phyloP scores from a whole-genome alignment of 2,113 vertebrate genomes.

The Vimba vimba region DNA sequence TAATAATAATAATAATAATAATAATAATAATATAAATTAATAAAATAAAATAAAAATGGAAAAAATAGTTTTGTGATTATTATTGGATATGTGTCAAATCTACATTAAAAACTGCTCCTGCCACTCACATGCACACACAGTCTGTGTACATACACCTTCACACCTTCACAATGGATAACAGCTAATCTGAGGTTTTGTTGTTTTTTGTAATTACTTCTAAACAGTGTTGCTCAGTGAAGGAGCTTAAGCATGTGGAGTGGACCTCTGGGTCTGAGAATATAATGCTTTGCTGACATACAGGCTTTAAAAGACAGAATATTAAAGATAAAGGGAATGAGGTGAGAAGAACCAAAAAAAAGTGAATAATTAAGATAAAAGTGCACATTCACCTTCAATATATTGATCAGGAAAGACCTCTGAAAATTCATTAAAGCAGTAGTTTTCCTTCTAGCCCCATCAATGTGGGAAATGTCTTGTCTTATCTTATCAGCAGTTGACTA shows the following conservation, averaged over 20 bases:
- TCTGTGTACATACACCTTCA: background rate
- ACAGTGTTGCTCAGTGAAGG: slow-evolving; percentile 46
- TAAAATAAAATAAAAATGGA: too few relatives aligned
- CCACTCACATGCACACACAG: background rate
- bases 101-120: background rate
- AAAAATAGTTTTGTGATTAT: background rate
- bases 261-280: slow-evolving; percentile 40
- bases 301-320: slow-evolving; percentile 43
- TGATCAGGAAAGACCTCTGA: slow-evolving; percentile 9
- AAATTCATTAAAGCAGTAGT: slow-evolving; percentile 17
- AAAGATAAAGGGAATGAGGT: slow-evolving; percentile 24
- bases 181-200: slow-evolving; percentile 54
- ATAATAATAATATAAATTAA: too few relatives aligned
- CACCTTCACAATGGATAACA: slow-evolving; percentile 33
- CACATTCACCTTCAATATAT: background rate
- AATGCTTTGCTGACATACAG: slow-evolving; percentile 52
- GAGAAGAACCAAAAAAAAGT: background rate
- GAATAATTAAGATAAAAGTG: background rate
- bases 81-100: background rate
- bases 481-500: slow-evolving; percentile 43
- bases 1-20: too few relatives aligned
- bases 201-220: slow-evolving; percentile 58
- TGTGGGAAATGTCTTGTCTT: slow-evolving; percentile 57
- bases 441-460: slow-evolving; percentile 22
- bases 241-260: slow-evolving; percentile 36